Evolutionary conservation across 2,888 invertebrate genomes (phyloP).

Genomic region (Hybos culiciformis): DNA sequence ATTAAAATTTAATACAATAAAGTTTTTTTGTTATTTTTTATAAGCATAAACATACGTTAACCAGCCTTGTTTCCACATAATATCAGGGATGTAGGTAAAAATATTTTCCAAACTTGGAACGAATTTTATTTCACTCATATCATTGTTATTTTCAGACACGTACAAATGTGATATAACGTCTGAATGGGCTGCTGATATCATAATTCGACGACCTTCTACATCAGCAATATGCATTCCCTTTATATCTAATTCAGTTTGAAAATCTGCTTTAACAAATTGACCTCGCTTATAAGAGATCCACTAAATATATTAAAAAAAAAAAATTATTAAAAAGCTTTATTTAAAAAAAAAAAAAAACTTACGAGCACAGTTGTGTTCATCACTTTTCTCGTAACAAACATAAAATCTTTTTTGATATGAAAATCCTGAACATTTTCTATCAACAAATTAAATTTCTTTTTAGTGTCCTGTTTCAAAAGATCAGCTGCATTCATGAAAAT

Average conservation of each 20-base stretch:
- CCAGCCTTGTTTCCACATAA: slow-evolving; percentile 70
- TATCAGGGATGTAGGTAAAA: slow-evolving; percentile 70
- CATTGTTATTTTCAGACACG: slow-evolving; percentile 56
- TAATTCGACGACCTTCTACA: slow-evolving; percentile 63
- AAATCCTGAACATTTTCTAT: slow-evolving; percentile 65
- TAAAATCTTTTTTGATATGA: slow-evolving; percentile 67
- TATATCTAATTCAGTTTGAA: slow-evolving; percentile 52
- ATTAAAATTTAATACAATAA: slow-evolving; percentile 1
- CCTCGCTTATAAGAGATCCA: slow-evolving; percentile 64
- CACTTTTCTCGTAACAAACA: slow-evolving; percentile 63
- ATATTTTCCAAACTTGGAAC: slow-evolving; percentile 66
- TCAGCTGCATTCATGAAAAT: slow-evolving; percentile 19
- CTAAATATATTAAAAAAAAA: too few relatives aligned
- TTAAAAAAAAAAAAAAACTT: neutral
- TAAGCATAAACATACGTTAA: slow-evolving; percentile 49
- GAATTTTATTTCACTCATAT: slow-evolving; percentile 53
- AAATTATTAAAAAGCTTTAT: neutral
- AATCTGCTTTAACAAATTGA: slow-evolving; percentile 56
- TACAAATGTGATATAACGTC: slow-evolving; percentile 63
- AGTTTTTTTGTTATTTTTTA: neutral
- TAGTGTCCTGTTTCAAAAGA: slow-evolving; percentile 13
- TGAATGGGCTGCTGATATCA: slow-evolving; percentile 70
- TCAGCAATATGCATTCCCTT: slow-evolving; percentile 64
- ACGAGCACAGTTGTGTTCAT: neutral
- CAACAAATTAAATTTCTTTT: slow-evolving; percentile 26